Percentiles rank a stretch among this genome's conserved stretches.
phyloP scores from a whole-genome alignment of 1,140 invertebrate species.

The Nautilus pompilius region DNA sequence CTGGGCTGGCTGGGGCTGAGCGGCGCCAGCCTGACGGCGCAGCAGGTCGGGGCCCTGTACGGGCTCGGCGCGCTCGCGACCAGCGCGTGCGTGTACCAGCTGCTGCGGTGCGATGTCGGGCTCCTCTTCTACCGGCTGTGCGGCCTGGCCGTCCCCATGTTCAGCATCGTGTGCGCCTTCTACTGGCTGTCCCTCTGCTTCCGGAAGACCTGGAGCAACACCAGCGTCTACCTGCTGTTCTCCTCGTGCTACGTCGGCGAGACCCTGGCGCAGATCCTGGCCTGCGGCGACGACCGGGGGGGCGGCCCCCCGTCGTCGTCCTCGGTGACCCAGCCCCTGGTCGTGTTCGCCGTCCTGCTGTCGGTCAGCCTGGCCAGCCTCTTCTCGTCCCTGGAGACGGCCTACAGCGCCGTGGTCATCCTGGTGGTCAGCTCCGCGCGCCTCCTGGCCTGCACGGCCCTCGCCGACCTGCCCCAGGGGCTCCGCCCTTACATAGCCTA shows the following conservation, averaged over 20 bases:
- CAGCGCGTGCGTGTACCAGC: conserved; percentile 37
- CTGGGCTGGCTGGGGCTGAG: conserved; percentile 42
- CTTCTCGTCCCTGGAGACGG: conserved; percentile 51
- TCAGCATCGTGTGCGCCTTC: conserved; percentile 50
- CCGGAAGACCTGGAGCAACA: conserved; percentile 51
- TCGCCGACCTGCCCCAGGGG: conserved; percentile 41
- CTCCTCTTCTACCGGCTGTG: conserved; percentile 45
- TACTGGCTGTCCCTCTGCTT: conserved; percentile 52
- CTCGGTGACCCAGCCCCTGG: conserved; percentile 36
- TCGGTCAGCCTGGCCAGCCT: conserved; percentile 45
- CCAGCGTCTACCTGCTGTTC: conserved; percentile 53
- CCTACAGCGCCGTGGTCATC: conserved; percentile 45
- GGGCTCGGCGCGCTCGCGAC: conserved; percentile 28
- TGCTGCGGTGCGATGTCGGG: conserved; percentile 45
- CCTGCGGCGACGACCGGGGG: not conserved
- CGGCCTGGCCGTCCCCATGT: conserved; percentile 48
- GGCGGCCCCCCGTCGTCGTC: conserved; percentile 4
- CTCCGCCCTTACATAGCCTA: conserved; percentile 50
- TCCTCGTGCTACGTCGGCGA: conserved; percentile 52
- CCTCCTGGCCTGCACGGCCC: conserved; percentile 45
- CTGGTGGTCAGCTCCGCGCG: conserved; percentile 48
- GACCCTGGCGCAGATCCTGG: conserved; percentile 39
- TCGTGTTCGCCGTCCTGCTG: conserved; percentile 42
- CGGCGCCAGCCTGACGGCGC: conserved; percentile 28
- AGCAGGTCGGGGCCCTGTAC: conserved; percentile 41